Evolutionary conservation across 1,140 invertebrate genomes (phyloP).

Genomic region (Drosophila orosa): DNA sequence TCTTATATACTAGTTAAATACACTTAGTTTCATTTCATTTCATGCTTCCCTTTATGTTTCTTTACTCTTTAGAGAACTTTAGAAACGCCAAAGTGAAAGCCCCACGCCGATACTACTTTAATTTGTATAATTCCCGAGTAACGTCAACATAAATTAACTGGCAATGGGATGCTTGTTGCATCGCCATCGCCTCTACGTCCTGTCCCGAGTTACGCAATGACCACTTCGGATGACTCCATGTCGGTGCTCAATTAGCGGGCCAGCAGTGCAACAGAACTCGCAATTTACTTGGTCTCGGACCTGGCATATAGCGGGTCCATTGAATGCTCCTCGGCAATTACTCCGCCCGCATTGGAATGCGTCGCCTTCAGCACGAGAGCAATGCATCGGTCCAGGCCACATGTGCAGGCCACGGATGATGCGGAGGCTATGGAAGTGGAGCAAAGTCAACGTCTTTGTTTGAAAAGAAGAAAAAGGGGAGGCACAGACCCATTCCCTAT

Average conservation of each 20-base stretch:
- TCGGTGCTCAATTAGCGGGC: constrained; percentile 34
- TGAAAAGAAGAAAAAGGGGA: constrained; percentile 11
- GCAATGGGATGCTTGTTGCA: constrained; percentile 31
- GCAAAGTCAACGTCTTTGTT: constrained; percentile 60
- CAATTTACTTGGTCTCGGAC: constrained; percentile 29
- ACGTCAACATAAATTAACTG: constrained; percentile 38
- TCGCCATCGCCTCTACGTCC: constrained; percentile 11
- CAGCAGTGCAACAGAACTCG: constrained; percentile 22
- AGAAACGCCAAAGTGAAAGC: background rate
- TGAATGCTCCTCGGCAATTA: constrained; percentile 27
- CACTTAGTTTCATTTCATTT: background rate
- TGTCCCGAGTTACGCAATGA: constrained; percentile 37
- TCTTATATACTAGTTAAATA: background rate
- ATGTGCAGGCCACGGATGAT: constrained; percentile 38
- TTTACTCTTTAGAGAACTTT: background rate
- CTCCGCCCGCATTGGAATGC: constrained; percentile 46
- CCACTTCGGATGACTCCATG: constrained; percentile 15
- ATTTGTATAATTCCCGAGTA: constrained; percentile 37
- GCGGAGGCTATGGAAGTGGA: background rate
- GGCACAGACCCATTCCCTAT: constrained; percentile 16
- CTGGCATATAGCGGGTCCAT: constrained; percentile 29
- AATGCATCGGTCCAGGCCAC: background rate
- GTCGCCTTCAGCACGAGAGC: constrained; percentile 10
- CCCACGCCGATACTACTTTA: constrained; percentile 14
- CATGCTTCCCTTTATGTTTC: background rate